Evolutionary conservation across 1,140 invertebrate species (phyloP).

Genomic region (Pseudomyrmex sp.): DNA sequence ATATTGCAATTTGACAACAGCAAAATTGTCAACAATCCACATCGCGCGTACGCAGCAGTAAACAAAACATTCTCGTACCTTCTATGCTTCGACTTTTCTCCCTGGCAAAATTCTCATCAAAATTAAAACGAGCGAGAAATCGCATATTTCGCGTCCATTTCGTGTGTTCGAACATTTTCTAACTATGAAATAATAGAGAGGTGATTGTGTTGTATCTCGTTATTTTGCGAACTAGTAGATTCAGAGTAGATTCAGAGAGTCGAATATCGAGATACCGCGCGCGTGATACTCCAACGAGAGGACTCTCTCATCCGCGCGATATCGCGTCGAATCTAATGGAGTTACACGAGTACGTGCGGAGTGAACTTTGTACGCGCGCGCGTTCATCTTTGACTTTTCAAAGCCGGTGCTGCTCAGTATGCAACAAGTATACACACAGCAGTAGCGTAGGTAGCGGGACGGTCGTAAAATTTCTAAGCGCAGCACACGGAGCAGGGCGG

Average conservation of each 20-base stretch:
- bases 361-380: neutral
- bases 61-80: neutral
- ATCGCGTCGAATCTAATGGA: slow-evolving; percentile 14
- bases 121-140: neutral
- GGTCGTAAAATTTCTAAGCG: slow-evolving; percentile 39
- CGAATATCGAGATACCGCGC: neutral
- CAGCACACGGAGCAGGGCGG: neutral
- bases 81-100: neutral
- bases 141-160: neutral
- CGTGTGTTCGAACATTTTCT: too few species aligned
- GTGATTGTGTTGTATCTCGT: neutral
- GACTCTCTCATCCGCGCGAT: neutral
- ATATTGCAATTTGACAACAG: neutral
- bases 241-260: neutral
- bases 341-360: neutral
- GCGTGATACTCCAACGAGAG: neutral
- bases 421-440: neutral
- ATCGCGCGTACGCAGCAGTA: neutral
- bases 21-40: slow-evolving; percentile 1
- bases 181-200: neutral
- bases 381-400: neutral
- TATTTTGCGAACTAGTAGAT: neutral
- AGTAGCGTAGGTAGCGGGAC: neutral
- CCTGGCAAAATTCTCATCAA: slow-evolving; percentile 15
- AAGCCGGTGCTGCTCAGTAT: slow-evolving; percentile 3